Evolutionary conservation across 1,140 invertebrate species (phyloP).

Genomic region (Drosophila nigromelanica): DNA sequence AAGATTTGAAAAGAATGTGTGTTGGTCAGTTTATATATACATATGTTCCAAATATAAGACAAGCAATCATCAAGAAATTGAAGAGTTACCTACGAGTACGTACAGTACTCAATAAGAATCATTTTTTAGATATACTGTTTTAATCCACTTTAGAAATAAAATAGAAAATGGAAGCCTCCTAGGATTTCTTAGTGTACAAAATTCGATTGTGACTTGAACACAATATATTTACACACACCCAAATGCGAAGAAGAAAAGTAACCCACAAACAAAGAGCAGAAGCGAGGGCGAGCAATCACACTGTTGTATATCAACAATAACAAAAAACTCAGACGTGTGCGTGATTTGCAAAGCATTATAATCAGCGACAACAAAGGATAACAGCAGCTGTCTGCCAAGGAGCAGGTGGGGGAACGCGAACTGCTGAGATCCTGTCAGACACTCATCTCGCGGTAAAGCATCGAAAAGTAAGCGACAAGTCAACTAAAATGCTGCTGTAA

Average conservation of each 20-base stretch:
- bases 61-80: too few species aligned
- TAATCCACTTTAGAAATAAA: too few species aligned
- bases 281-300: conserved; percentile 17
- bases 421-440: conserved; percentile 3
- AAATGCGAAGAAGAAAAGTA: background rate
- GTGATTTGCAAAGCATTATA: conserved; percentile 10
- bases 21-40: too few species aligned
- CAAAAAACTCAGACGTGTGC: conserved; percentile 11
- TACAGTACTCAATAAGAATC: too few species aligned
- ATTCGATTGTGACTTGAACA: background rate
- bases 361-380: conserved; percentile 36
- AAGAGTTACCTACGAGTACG: too few species aligned
- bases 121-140: too few species aligned
- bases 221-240: background rate
- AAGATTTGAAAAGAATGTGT: too few species aligned
- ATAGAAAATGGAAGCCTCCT: too few species aligned
- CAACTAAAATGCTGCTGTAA: too few species aligned
- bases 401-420: background rate
- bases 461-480: conserved; percentile 1
- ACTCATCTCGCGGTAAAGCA: conserved; percentile 19
- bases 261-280: background rate
- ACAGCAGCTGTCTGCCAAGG: conserved; percentile 3
- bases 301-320: conserved; percentile 35
- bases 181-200: background rate
- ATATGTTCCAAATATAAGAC: too few species aligned